Percentiles rank a stretch among this genome's conserved stretches.
Conservation (phyloP, 2,113 vertebrate genomes). For the Coturnix japonica region DNA sequence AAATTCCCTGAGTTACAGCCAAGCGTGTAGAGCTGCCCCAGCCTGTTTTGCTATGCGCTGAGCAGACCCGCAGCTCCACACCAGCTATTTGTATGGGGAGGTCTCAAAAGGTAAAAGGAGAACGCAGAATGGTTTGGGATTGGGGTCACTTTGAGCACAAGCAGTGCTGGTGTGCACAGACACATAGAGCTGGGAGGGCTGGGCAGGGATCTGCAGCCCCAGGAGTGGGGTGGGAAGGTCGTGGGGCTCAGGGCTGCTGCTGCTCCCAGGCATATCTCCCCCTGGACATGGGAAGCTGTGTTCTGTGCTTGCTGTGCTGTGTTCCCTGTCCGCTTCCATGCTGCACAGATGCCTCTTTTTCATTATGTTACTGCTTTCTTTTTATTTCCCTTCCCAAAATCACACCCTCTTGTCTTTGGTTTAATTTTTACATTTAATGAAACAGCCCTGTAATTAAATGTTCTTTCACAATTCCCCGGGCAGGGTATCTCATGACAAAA, state of each 20-base stretch:
- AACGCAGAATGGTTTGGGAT: not conserved
- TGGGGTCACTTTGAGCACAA: not conserved
- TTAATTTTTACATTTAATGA: conserved; percentile 2
- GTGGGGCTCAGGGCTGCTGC: not conserved
- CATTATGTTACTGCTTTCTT: not conserved
- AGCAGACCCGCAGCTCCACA: not conserved
- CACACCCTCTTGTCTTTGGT: not conserved
- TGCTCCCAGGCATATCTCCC: not conserved
- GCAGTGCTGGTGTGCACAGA: not conserved
- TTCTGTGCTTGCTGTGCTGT: not conserved
- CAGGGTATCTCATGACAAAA: conserved; percentile 14
- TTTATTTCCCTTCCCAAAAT: not conserved
- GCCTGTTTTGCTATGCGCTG: not conserved
- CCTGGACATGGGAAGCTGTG: not conserved
- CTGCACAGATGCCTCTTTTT: not conserved
- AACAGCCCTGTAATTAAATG: conserved; percentile 18
- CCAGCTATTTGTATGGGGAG: not conserved
- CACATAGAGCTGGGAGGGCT: not conserved
- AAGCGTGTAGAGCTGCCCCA: not conserved
- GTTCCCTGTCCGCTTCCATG: not conserved
- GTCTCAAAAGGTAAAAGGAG: not conserved
- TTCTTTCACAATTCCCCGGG: conserved; percentile 26
- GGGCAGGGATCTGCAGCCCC: not conserved
- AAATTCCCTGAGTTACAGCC: not conserved
- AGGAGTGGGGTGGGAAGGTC: not conserved